Conservation (phyloP, 37 sponge, comb jelly and placozoan genomes). For the Bolinopsis microptera region DNA sequence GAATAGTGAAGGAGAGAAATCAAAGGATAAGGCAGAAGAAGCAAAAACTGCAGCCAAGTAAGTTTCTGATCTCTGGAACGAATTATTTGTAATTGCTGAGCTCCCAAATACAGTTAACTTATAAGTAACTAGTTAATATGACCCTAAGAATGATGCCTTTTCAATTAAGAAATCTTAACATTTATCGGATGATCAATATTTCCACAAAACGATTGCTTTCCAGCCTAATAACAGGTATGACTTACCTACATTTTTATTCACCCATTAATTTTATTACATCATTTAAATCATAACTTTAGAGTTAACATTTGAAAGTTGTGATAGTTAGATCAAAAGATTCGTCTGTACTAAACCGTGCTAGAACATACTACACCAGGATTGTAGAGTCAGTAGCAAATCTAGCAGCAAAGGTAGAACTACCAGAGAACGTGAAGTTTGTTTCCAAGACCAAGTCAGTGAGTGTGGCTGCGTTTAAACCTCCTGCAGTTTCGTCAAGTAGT, state of each 20-base stretch:
- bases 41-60: slow-evolving; percentile 35
- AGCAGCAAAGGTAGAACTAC: neutral
- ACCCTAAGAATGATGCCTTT: no score
- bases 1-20: neutral
- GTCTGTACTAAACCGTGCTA: neutral
- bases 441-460: neutral
- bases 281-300: neutral
- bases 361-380: neutral
- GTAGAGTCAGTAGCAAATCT: neutral
- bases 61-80: no score
- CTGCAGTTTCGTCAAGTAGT: neutral
- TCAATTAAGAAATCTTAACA: no score
- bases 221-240: no score
- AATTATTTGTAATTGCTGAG: no score
- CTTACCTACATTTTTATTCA: no score
- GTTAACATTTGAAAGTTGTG: neutral
- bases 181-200: no score
- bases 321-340: no score
- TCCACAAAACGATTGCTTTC: no score
- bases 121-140: no score
- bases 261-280: no score
- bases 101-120: no score
- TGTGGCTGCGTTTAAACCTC: slow-evolving; percentile 1
- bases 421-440: neutral
- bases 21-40: neutral